A percentile compares a stretch with the other conserved stretches of the same genome.
Evolutionary conservation across 2,888 invertebrate species (phyloP).

Genomic region (Xanthorhoe designata): DNA sequence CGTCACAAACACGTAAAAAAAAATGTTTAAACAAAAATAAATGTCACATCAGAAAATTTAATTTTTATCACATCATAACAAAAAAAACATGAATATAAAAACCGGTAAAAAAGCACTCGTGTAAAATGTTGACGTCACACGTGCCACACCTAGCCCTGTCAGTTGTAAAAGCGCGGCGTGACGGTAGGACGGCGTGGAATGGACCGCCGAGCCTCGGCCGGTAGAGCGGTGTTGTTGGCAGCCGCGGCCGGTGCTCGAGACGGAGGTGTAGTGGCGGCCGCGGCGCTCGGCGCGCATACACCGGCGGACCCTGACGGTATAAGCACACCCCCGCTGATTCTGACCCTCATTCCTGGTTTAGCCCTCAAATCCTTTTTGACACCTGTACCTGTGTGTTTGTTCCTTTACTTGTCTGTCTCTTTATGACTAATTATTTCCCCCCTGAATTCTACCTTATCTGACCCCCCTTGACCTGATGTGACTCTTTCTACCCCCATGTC

Average conservation of each 20-base stretch:
- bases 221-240: constrained; percentile 84
- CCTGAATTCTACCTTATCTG: too few relatives aligned
- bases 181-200: constrained; percentile 82
- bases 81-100: too few relatives aligned
- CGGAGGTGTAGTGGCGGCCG: constrained; percentile 85
- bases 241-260: constrained; percentile 83
- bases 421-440: too few relatives aligned
- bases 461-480: too few relatives aligned
- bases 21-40: too few relatives aligned
- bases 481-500: too few relatives aligned
- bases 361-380: background rate
- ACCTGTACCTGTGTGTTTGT: background rate
- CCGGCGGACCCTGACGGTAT: constrained; percentile 83
- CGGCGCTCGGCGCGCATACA: constrained; percentile 81
- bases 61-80: too few relatives aligned
- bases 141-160: constrained; percentile 54
- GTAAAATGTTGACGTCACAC: constrained; percentile 44
- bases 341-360: background rate
- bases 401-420: too few relatives aligned
- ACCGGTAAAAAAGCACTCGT: background rate
- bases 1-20: too few relatives aligned
- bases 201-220: constrained; percentile 79
- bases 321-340: constrained; percentile 45
- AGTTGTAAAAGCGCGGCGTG: constrained; percentile 73
- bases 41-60: too few relatives aligned